Percentiles rank a stretch among this genome's conserved stretches.
Conservation (phyloP, 2,888 invertebrate species). For the Celastrina argiolus region DNA sequence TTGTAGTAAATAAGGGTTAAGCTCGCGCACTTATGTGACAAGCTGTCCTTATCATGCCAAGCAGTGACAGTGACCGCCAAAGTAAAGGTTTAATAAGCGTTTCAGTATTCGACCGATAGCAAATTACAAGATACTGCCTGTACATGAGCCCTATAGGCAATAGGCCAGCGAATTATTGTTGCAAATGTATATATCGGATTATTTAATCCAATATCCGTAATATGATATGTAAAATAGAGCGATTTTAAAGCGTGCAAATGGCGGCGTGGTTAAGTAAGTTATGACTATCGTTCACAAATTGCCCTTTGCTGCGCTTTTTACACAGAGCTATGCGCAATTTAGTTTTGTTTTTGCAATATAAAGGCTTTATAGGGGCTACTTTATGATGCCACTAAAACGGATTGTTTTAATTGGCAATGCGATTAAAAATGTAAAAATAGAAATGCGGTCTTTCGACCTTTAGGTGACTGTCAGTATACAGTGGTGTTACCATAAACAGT, state of each 20-base stretch:
- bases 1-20: too few relatives aligned
- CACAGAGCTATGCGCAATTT: constrained; percentile 7
- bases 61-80: too few relatives aligned
- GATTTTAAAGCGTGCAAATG: background rate
- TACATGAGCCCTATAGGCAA: constrained; percentile 10
- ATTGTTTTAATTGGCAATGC: background rate
- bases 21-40: too few relatives aligned
- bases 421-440: background rate
- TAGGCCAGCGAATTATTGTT: background rate
- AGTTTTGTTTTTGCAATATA: constrained; percentile 12
- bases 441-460: background rate
- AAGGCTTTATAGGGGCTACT: background rate
- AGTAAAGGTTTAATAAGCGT: too few relatives aligned
- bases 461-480: too few relatives aligned
- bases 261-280: constrained; percentile 11
- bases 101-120: too few relatives aligned
- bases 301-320: constrained; percentile 9
- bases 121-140: background rate
- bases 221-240: constrained; percentile 1
- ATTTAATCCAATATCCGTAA: constrained; percentile 9
- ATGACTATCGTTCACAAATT: constrained; percentile 6
- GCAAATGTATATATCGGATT: constrained; percentile 26
- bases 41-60: too few relatives aligned
- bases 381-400: constrained; percentile 1
- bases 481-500: too few relatives aligned